Base-by-base conservation (phyloP, 1,140 invertebrate species). In the Idris sp. region DNA sequence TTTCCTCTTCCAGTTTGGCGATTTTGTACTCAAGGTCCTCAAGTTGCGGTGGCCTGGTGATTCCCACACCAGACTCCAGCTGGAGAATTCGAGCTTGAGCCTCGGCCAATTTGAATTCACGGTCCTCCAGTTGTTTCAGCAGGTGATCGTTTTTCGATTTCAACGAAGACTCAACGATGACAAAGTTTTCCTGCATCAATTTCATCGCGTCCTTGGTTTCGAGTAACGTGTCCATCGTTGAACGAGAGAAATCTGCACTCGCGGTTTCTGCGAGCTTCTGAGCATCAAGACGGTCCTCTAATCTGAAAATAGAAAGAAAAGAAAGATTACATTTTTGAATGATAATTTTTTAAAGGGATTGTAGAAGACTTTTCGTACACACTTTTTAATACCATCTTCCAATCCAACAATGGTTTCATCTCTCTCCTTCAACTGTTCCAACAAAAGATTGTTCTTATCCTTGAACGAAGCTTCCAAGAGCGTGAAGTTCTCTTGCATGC, bases 401-500 rank as follows among this genome's bases (percentile, higher is more conserved):
- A 88, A 74, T 53, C 83, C 77, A n/a, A 54, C 51, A 61, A 89
- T 84, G 68, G 71, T 91, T 28, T 90, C 84, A 74, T 91, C 89
- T 82, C 90, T 92, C 86, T 88, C 78, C 33, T 87, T 61, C 53
- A 94, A 80, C 65, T 89, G 88, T 26, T 87, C 81, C 25, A 88
- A 48, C 19, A 88, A 75, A 78, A 65, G 81, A 3, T 80, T 67
- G 78, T 91, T 92, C 82, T 94, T 92, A 59, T 89, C 86, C 78
- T 91, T 92, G 87, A 93, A 91, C 53, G 93, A 90, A 31, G 84
- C 85, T 86, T 95, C 94, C 81, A 92, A 88, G 2, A 88, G 85
- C 7, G 92, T 85, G 86, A 95, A 95, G 83, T 93, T 92, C 77
- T 91, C 89, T 78, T 95, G 94, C 92, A 95, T 94, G 76, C 91